A percentile compares a stretch with the other conserved stretches of the same genome.
Evolutionary conservation across 2,113 vertebrate species (phyloP).

Genomic region (Ariopsis seemanni): DNA sequence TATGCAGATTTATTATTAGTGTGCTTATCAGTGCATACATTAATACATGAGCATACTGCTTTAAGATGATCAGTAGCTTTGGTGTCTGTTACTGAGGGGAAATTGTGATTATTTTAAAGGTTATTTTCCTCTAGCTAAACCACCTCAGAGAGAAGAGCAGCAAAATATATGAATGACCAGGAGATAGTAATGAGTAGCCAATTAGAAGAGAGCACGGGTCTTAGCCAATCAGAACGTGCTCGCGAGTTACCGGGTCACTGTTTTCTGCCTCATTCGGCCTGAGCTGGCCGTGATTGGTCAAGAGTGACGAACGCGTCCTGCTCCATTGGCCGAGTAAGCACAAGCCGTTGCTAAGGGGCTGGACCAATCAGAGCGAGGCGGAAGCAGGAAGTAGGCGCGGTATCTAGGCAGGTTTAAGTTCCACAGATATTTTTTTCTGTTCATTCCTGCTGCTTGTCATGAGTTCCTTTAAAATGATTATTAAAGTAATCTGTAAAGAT

Average conservation of each 20-base stretch:
- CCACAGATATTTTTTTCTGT: background rate
- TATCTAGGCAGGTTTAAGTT: slow-evolving; percentile 79
- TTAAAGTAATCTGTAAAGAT: background rate
- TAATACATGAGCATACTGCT: background rate
- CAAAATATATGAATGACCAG: slow-evolving; percentile 79
- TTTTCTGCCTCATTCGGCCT: slow-evolving; percentile 68
- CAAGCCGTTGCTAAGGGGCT: slow-evolving; percentile 77
- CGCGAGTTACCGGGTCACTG: slow-evolving; percentile 77
- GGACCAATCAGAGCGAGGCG: slow-evolving; percentile 69
- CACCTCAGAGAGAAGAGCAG: slow-evolving; percentile 47
- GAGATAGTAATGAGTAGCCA: slow-evolving; percentile 47
- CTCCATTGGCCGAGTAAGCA: slow-evolving; percentile 73
- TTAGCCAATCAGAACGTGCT: slow-evolving; percentile 62
- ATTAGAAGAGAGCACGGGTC: slow-evolving; percentile 47
- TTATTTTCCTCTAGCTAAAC: slow-evolving; percentile 63
- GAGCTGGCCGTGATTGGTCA: slow-evolving; percentile 76
- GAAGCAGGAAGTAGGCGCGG: slow-evolving; percentile 66
- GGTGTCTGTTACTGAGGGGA: background rate
- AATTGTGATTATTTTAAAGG: background rate
- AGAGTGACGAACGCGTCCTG: slow-evolving; percentile 68
- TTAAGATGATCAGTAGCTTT: background rate
- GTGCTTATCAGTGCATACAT: background rate
- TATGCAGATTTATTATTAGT: background rate
- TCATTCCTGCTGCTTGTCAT: background rate
- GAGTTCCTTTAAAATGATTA: background rate